Evolutionary conservation across 2,888 invertebrate species (phyloP).

Genomic region (Drosophila meridionalis): DNA sequence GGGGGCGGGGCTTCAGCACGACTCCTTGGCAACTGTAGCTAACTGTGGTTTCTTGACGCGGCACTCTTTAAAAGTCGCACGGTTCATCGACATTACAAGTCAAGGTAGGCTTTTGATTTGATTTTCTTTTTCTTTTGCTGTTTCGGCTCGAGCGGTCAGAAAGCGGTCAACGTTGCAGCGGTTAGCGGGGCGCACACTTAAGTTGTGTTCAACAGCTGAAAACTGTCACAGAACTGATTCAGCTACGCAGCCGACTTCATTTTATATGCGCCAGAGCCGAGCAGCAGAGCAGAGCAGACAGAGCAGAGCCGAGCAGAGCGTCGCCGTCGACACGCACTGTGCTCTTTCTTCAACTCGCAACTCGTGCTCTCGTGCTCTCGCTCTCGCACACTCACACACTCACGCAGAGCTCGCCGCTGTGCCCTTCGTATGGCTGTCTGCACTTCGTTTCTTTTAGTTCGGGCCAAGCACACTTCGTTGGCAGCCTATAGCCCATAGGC

Average conservation of each 20-base stretch:
- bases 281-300: background rate
- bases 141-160: constrained; percentile 16
- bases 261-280: constrained; percentile 68
- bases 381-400: constrained; percentile 3
- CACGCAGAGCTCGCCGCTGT: background rate
- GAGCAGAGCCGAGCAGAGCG: constrained; percentile 4
- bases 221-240: constrained; percentile 83
- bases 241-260: constrained; percentile 63
- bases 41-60: constrained; percentile 50
- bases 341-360: constrained; percentile 5
- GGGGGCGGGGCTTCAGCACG: constrained; percentile 24
- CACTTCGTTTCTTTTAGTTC: constrained; percentile 19
- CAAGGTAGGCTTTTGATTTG: constrained; percentile 43
- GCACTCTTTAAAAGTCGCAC: constrained; percentile 67
- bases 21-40: constrained; percentile 18
- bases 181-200: constrained; percentile 41
- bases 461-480: background rate
- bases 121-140: constrained; percentile 7
- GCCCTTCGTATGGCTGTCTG: constrained; percentile 16
- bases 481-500: background rate
- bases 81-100: constrained; percentile 80
- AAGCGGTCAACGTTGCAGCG: constrained; percentile 32
- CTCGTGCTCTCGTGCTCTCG: constrained; percentile 8
- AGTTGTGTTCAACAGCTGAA: constrained; percentile 83
- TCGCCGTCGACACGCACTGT: constrained; percentile 8